A percentile compares a stretch with the other conserved stretches of the same genome.
phyloP scores from a whole-genome alignment of 2,888 invertebrate genomes.

The Agrochola macilenta region DNA sequence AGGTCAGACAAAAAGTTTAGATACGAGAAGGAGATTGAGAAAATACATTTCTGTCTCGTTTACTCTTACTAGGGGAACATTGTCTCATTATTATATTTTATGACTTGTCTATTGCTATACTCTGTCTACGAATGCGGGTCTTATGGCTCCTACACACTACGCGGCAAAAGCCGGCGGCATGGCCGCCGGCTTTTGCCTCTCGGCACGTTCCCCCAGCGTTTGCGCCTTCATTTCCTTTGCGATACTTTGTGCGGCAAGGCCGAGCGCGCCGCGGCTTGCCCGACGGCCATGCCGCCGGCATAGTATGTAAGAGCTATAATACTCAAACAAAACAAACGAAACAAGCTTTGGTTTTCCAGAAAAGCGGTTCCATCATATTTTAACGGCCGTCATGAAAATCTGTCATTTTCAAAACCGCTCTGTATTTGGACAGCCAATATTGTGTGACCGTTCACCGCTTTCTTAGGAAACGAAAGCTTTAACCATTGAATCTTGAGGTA shows the following conservation, averaged over 20 bases:
- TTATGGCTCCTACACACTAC: too few species aligned
- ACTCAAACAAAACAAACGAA: not conserved
- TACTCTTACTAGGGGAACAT: not conserved
- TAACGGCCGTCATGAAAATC: not conserved
- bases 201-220: too few species aligned
- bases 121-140: not conserved
- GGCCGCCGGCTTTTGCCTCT: too few species aligned
- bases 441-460: too few species aligned
- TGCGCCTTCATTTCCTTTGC: too few species aligned
- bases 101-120: not conserved
- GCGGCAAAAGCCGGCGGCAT: too few species aligned
- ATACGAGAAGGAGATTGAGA: too few species aligned
- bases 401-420: not conserved
- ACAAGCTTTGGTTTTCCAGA: not conserved
- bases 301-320: too few species aligned
- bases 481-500: not conserved
- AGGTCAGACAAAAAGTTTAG: not conserved
- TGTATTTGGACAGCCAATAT: not conserved
- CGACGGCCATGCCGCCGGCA: too few species aligned
- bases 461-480: slow-evolving; percentile 1
- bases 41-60: not conserved
- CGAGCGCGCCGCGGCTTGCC: too few species aligned
- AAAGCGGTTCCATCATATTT: not conserved
- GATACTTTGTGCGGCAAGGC: too few species aligned
- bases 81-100: not conserved